Conservation (phyloP, 2,888 invertebrate genomes). For the Xanthia togata region DNA sequence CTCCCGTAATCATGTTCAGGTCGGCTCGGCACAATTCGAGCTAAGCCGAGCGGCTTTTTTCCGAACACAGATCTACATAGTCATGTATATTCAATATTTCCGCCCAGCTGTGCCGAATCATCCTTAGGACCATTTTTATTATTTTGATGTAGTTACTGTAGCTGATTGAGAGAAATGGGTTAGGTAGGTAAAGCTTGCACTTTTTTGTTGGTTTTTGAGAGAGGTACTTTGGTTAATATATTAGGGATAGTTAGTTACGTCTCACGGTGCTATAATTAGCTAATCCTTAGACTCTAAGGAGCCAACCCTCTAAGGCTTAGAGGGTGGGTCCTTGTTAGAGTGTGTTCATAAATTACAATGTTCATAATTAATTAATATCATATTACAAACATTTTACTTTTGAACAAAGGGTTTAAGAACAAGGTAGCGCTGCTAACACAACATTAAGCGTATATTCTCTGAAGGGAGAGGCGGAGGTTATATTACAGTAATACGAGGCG, state of each 20-base stretch:
- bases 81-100: neutral
- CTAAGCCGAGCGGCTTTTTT: neutral
- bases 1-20: neutral
- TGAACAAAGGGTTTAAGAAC: neutral
- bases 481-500: neutral
- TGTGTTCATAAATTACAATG: neutral
- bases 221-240: slow-evolving; percentile 3
- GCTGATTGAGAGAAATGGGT: slow-evolving; percentile 7
- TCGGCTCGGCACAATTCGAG: neutral
- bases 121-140: slow-evolving; percentile 8
- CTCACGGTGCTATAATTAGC: neutral
- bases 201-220: neutral
- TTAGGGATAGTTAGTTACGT: neutral
- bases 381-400: neutral
- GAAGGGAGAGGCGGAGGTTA: neutral
- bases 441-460: neutral
- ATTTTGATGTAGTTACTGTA: slow-evolving; percentile 10
- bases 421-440: neutral
- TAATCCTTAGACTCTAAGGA: neutral
- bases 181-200: neutral
- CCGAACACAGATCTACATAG: neutral
- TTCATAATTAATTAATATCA: slow-evolving; percentile 22
- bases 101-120: neutral
- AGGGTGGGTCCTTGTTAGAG: neutral
- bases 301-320: no score